These are phyloP conservation scores for Tadarida brasiliensis DNA, from an alignment of 2,797 vertebrate species.

Conservation along the genomic window DNA sequence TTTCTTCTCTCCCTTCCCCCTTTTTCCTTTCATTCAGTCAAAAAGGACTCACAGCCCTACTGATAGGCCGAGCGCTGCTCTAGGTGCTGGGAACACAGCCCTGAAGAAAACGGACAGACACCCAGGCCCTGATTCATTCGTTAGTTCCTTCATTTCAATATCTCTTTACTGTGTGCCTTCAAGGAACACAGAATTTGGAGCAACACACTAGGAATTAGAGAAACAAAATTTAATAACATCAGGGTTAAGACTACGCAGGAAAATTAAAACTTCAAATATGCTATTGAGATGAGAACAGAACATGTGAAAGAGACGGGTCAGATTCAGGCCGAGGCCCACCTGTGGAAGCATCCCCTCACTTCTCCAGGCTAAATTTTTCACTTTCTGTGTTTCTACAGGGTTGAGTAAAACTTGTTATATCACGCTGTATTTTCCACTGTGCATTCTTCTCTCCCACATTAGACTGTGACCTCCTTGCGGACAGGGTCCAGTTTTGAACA, in stretches of 20 bases:
- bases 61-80: neutral
- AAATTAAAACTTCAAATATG: slow-evolving; percentile 23
- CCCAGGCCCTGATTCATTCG: neutral
- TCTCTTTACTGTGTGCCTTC: neutral
- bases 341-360: neutral
- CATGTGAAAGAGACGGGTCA: neutral
- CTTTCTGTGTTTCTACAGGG: neutral
- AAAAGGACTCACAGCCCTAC: neutral
- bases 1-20: neutral
- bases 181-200: neutral
- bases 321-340: neutral
- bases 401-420: neutral
- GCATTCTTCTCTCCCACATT: neutral
- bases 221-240: slow-evolving; percentile 5
- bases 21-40: neutral
- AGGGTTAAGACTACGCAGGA: neutral
- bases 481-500: slow-evolving; percentile 14
- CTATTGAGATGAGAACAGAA: slow-evolving; percentile 26
- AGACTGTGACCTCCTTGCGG: neutral
- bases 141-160: neutral
- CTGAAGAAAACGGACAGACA: neutral
- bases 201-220: slow-evolving; percentile 3
- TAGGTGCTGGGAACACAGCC: neutral
- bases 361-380: neutral
- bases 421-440: neutral